phyloP scores from a whole-genome alignment of 2,888 invertebrate species.

The Podabrus alpinus region DNA sequence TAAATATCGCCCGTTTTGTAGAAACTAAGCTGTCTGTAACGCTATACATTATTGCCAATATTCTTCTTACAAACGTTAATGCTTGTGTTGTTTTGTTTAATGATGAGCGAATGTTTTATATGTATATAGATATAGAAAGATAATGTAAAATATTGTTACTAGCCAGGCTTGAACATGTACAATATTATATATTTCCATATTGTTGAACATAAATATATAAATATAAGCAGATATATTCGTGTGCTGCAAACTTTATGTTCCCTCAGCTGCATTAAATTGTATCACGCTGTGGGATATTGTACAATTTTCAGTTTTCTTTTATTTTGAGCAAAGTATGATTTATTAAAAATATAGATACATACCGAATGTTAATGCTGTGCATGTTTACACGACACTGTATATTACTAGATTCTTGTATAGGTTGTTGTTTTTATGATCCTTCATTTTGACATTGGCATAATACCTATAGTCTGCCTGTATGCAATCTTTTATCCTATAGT shows the following conservation, averaged over 20 bases:
- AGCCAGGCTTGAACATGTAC: slow-evolving; percentile 37
- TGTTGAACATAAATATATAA: slow-evolving; percentile 55
- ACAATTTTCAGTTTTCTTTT: slow-evolving; percentile 45
- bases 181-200: slow-evolving; percentile 52
- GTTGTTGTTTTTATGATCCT: neutral
- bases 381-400: slow-evolving; percentile 45
- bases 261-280: slow-evolving; percentile 52
- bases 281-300: slow-evolving; percentile 43
- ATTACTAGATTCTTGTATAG: slow-evolving; percentile 25
- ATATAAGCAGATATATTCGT: slow-evolving; percentile 52
- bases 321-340: slow-evolving; percentile 47
- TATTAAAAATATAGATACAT: slow-evolving; percentile 31
- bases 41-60: neutral
- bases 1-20: neutral
- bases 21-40: neutral
- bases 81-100: neutral
- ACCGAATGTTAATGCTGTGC: slow-evolving; percentile 43
- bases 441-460: neutral
- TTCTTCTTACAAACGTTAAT: neutral
- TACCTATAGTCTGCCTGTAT: neutral
- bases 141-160: slow-evolving; percentile 37
- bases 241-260: slow-evolving; percentile 50
- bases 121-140: slow-evolving; percentile 25
- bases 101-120: slow-evolving; percentile 9
- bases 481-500: neutral